Conservation (phyloP, 2,888 invertebrate genomes). For the Flabesymbios commensalis region DNA sequence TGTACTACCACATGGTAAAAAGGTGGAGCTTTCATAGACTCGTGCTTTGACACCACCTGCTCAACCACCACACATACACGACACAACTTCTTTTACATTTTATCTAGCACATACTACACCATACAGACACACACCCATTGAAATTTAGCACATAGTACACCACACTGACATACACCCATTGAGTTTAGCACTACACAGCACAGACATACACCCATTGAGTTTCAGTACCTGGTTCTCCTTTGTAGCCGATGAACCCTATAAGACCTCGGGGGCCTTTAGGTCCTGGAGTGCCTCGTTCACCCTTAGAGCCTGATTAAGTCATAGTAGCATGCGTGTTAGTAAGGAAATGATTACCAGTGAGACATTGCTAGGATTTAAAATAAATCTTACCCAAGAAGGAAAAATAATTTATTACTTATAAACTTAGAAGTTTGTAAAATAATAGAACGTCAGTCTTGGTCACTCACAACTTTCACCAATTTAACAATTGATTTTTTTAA, state of each 20-base stretch:
- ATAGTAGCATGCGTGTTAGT: not conserved
- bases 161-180: not conserved
- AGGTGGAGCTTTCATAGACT: no score
- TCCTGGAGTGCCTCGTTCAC: conserved; percentile 30
- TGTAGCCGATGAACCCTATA: conserved; percentile 37
- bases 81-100: not conserved
- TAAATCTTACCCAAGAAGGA: no score
- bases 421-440: no score
- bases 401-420: no score
- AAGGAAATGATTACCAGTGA: not conserved
- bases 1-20: no score
- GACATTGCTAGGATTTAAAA: no score
- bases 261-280: conserved; percentile 33
- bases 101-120: not conserved
- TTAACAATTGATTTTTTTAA: no score
- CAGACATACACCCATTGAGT: not conserved
- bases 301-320: conserved; percentile 28
- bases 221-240: conserved; percentile 34
- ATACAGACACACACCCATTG: not conserved
- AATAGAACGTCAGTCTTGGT: no score
- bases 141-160: not conserved
- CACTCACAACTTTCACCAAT: no score
- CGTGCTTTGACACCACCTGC: no score
- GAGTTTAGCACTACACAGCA: not conserved
- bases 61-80: no score